Base-by-base conservation (phyloP, 2,113 vertebrate species). In the Strigops habroptila region DNA sequence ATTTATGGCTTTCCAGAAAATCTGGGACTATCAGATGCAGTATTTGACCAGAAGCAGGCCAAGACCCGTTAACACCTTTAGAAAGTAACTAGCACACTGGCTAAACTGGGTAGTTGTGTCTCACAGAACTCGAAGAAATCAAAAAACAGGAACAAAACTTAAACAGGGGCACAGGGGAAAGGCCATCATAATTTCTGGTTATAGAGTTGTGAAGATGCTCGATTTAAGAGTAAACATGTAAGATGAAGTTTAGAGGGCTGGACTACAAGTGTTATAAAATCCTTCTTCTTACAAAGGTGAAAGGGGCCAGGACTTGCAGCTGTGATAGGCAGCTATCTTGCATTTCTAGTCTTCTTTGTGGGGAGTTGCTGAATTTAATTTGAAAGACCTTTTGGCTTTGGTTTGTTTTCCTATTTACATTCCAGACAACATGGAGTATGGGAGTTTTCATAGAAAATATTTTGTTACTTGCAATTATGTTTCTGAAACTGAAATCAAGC, bases 401-500 rank as follows among this genome's bases (percentile, higher is more conserved):
- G 31, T 79, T 55, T 76, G 55, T 71, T 84, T 83, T 82, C 64
- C 14, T 30, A 75, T 57, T 94, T 93, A 68, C 5, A 55, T 44
- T 35, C 5, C 14, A 48, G 82, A 33, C 28, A 86, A 79, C 33
- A 80, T 55, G 64, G 43, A 37, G 24, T 30, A 31, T 14, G 7
- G 14, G 57, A 4, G 1, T 35, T 76, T 91, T 60, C 39, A 31
- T 43, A 87, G 70, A 59, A 85, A 82, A 84, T 55, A 62, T 85
- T 64, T 62, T 69, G 52, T 73, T 95, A 93, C 92, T 95, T 95
- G 79, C 63, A 80, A 27, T 91, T 64, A 6, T 41, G 78, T 81
- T 75, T 53, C 88, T 82, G 71, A 81, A 82, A 94, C 92, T 75
- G 64, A 92, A 86, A 92, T 96, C 74, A 81, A 97, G 97, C 97